phyloP scores from a whole-genome alignment of 2,113 vertebrate species.

The Prionailurus bengalensis region DNA sequence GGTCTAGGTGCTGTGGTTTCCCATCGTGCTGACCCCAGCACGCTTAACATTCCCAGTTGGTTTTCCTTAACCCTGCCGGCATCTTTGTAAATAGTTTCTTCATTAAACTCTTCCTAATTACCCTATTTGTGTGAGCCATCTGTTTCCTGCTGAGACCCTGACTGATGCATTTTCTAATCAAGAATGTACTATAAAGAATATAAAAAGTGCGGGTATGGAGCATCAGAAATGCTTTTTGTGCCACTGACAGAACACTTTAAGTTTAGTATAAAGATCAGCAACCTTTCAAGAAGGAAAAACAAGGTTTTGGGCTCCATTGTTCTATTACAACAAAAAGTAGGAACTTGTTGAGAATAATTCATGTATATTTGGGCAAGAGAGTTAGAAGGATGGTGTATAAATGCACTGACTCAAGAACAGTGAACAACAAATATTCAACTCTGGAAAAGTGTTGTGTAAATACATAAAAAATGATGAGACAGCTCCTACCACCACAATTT shows the following conservation, averaged over 20 bases:
- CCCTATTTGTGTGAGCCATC: constrained; percentile 76
- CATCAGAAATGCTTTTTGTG: neutral
- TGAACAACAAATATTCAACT: constrained; percentile 19
- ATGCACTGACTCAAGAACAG: constrained; percentile 1
- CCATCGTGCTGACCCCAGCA: neutral
- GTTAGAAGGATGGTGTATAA: neutral
- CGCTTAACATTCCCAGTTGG: neutral
- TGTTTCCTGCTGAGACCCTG: constrained; percentile 76
- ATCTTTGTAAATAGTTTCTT: constrained; percentile 76
- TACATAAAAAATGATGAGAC: neutral
- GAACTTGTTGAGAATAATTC: neutral
- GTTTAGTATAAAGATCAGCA: constrained; percentile 60
- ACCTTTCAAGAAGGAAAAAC: neutral
- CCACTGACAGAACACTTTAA: constrained; percentile 31
- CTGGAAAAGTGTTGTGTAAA: neutral
- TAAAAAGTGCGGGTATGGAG: constrained; percentile 7
- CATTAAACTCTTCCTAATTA: constrained; percentile 79
- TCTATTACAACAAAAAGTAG: neutral
- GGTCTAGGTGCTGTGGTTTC: neutral
- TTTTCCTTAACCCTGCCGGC: constrained; percentile 46
- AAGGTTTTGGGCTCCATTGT: neutral
- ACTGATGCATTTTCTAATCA: constrained; percentile 72
- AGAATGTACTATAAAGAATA: constrained; percentile 28
- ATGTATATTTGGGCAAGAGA: neutral
- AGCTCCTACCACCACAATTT: neutral